Evolutionary conservation across 2,113 vertebrate species (phyloP), one percentile per base, ranked within the genome.

Genomic region (Chauna torquata): DNA sequence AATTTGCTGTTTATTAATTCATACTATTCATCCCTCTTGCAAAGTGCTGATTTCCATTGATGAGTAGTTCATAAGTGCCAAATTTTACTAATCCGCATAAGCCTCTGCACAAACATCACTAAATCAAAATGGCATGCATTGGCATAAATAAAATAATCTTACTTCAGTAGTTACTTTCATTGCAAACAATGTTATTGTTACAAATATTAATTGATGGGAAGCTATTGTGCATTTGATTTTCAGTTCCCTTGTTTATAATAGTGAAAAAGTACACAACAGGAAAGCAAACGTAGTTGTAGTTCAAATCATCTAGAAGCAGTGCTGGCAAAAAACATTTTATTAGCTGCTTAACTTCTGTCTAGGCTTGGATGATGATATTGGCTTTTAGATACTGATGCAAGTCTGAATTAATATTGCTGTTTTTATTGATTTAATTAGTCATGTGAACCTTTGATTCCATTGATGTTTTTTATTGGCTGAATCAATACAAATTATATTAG

Each of bases 381-480:
- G 20, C 23, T 89, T 96, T 93, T 90, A 91, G 61, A 86, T 93
- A 74, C 49, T 86, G 59, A 87, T 88, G 38, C 52, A 79, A 69
- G 62, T 82, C 68, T 90, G 82, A 15, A 94, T 97, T 93, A 93
- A 81, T 91, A 91, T 88, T 90, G 61, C 64, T 92, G 59, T 8
- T 86, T 90, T 86, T 96, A 86, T 91, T 92, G 69, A 96, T 96
- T 96, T 90, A 93, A 92, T 95, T 94, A 88, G 83, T 91, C 38
- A 92, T 72, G 36, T 79, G 92, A 71, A 76, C 27, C 18, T 92
- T 97, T 3, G 12, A 79, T 96, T 95, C 44, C 38, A 77, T 94
- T 88, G 93, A 80, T 88, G 45, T 24, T 79, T 94, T 94, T 94
- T 95, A 92, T 94, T 86, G 69, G 27, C 23, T 92, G 64, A 76